Base-by-base conservation (phyloP, 2,888 invertebrate species). In the Automeris io region DNA sequence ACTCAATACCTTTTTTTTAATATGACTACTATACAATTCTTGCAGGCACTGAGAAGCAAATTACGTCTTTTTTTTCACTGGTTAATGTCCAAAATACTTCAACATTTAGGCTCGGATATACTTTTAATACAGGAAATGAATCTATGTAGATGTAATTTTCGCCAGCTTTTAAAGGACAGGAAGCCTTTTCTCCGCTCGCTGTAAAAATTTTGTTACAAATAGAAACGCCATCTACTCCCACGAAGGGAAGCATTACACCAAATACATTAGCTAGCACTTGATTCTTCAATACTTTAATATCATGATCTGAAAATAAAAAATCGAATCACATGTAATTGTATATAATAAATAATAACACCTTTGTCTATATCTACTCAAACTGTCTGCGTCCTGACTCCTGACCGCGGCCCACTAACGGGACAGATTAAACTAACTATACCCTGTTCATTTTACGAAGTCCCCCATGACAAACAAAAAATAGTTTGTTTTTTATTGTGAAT, bases 1-100 rank as follows among this genome's bases (percentile, higher is more conserved):
- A n/a, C n/a, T n/a, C n/a, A n/a, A n/a, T n/a, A n/a, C n/a, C n/a
- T n/a, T n/a, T n/a, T n/a, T n/a, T n/a, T n/a, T n/a, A n/a, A n/a
- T n/a, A n/a, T n/a, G n/a, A 26, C 26, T 34, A 23, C 7, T 29
- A 11, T 5, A 18, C 18, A n/a, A 40, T 39, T 21, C 78, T 90
- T n/a, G 91, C 91, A 2, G 90, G 90, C 25, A 92, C 88, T 73
- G 91, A 89, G 72, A 94, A 94, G 60, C 94, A 94, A 11, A 86
- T 57, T 1, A 90, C 59, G 40, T 88, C 77, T 4, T 83, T 26
- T 1, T 85, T 58, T 2, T 70, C 62, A 12, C 76, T 48, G 1
- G 63, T 71, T 34, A 94, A 68, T 1, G 87, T 89, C 91, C 93
- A 94, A 47, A 90, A 89, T 0, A 94, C 91, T 5, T 70, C 75